A percentile compares a stretch with the other conserved stretches of the same genome.
Conservation (phyloP, 2,797 vertebrate genomes). For the Lagocephalus sceleratus region DNA sequence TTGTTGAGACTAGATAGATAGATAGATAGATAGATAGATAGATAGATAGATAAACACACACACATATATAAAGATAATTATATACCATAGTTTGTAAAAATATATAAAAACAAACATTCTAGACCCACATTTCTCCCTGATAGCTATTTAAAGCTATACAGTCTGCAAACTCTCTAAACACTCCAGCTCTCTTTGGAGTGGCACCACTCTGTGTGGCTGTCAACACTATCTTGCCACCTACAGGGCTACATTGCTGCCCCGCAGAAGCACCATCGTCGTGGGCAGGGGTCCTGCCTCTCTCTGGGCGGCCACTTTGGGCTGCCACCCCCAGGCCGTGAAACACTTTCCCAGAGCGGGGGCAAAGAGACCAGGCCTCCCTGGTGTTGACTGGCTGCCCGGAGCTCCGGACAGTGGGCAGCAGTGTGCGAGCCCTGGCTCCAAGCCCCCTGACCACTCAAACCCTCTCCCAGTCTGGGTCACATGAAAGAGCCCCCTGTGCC, state of each 20-base stretch:
- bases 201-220: conserved; percentile 60
- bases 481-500: conserved; percentile 82
- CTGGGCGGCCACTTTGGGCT: conserved; percentile 79
- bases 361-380: conserved; percentile 76
- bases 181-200: conserved; percentile 33
- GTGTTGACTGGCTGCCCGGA: conserved; percentile 81
- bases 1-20: too few relatives aligned
- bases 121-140: too few relatives aligned
- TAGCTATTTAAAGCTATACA: background rate
- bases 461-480: conserved; percentile 76
- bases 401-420: conserved; percentile 78
- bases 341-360: conserved; percentile 78
- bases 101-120: background rate
- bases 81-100: background rate
- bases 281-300: conserved; percentile 69
- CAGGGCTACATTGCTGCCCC: conserved; percentile 35
- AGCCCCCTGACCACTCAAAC: conserved; percentile 80
- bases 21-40: too few relatives aligned
- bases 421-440: conserved; percentile 79
- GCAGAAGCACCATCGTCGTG: conserved; percentile 42
- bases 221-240: conserved; percentile 67
- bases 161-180: conserved; percentile 16
- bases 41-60: too few relatives aligned
- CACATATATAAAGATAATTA: background rate
- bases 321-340: conserved; percentile 72